phyloP scores from a whole-genome alignment of 2,888 invertebrate species.

The Leistus spinibarbis region DNA sequence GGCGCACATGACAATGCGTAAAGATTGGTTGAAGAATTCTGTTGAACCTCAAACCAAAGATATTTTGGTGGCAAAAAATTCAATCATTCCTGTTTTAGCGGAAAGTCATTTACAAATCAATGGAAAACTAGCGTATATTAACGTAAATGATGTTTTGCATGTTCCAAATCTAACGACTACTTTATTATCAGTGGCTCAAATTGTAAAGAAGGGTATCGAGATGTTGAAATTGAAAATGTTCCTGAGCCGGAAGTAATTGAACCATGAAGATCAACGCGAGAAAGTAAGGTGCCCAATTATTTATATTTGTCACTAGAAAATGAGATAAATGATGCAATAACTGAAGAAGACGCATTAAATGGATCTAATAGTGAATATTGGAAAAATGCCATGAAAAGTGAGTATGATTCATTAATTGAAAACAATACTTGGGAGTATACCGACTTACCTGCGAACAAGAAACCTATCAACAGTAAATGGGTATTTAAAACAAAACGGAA shows the following conservation, averaged over 20 bases:
- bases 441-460: background rate
- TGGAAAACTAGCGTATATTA: background rate
- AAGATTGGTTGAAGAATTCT: slow-evolving; percentile 2
- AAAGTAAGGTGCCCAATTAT: no score
- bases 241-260: no score
- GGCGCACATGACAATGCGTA: slow-evolving; percentile 34
- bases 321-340: no score
- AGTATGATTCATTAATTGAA: no score
- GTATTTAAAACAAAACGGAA: no score
- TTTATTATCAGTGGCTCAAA: slow-evolving; percentile 36
- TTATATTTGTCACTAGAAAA: no score
- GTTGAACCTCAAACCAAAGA: background rate
- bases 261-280: no score
- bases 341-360: no score
- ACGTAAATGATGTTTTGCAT: slow-evolving; percentile 37
- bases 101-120: slow-evolving; percentile 3
- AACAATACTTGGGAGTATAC: background rate
- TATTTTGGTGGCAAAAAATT: background rate
- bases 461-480: no score
- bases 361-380: no score
- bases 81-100: background rate
- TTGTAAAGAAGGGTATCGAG: background rate
- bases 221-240: no score
- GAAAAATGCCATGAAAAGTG: no score
- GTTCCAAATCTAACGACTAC: slow-evolving; percentile 41